Conservation (phyloP, 2,888 invertebrate species). For the Lissocephala sabroskyi region DNA sequence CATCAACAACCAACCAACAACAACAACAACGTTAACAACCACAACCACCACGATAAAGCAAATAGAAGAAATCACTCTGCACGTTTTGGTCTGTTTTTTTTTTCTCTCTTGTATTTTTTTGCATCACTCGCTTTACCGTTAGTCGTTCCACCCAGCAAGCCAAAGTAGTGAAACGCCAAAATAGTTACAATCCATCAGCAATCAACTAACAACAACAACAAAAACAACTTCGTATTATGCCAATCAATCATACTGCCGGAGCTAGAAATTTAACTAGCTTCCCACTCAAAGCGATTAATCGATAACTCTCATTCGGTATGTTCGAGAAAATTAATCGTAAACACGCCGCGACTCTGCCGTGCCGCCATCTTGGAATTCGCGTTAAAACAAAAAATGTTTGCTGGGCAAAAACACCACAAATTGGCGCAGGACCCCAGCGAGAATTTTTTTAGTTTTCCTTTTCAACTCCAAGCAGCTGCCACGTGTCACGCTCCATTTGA, state of each 20-base stretch:
- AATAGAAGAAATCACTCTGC: slow-evolving; percentile 1
- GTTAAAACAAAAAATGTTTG: not conserved
- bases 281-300: slow-evolving; percentile 28
- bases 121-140: too few species aligned
- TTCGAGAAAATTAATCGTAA: not conserved
- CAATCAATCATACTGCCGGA: slow-evolving; percentile 57
- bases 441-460: slow-evolving; percentile 11
- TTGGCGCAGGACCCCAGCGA: slow-evolving; percentile 11
- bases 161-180: slow-evolving; percentile 15
- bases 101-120: too few species aligned
- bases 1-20: slow-evolving; percentile 2
- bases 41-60: not conserved
- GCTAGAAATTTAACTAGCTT: too few species aligned
- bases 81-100: too few species aligned
- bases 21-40: slow-evolving; percentile 4
- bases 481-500: slow-evolving; percentile 29
- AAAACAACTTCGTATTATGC: slow-evolving; percentile 57
- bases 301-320: too few species aligned
- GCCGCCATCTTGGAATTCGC: too few species aligned
- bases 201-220: slow-evolving; percentile 11
- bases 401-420: not conserved
- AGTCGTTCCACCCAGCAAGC: too few species aligned
- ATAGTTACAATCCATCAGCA: slow-evolving; percentile 3
- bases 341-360: slow-evolving; percentile 38
- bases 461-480: slow-evolving; percentile 27